Conservation (phyloP, 2,797 vertebrate species). For the Epinephelus malabaricus region DNA sequence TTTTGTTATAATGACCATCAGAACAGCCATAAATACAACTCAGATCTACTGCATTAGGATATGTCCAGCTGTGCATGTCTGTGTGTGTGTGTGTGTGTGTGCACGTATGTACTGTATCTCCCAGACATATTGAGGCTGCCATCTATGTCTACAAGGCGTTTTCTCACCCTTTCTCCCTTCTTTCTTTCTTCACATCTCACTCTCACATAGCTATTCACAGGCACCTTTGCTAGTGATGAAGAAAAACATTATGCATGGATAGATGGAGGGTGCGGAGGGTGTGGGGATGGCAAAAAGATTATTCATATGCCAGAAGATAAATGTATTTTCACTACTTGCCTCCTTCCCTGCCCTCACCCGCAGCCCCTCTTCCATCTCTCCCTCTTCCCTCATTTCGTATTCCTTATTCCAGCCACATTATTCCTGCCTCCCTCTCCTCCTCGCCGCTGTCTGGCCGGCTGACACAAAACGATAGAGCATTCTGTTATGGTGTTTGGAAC, state of each 20-base stretch:
- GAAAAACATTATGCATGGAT: constrained; percentile 69
- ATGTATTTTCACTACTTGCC: constrained; percentile 70
- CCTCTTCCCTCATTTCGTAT: constrained; percentile 63
- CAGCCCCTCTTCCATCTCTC: constrained; percentile 37
- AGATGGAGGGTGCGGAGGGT: neutral
- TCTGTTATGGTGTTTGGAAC: constrained; percentile 72
- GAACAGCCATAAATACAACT: constrained; percentile 59
- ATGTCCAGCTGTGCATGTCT: constrained; percentile 38
- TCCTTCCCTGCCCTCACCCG: constrained; percentile 47
- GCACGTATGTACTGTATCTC: constrained; percentile 6
- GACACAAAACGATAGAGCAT: constrained; percentile 70
- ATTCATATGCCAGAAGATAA: constrained; percentile 71
- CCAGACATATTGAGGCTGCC: constrained; percentile 49
- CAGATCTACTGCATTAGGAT: constrained; percentile 31
- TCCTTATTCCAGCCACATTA: constrained; percentile 67
- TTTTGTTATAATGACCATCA: constrained; percentile 58
- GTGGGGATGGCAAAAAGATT: constrained; percentile 59
- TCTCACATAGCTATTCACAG: constrained; percentile 52
- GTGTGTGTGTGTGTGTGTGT: neutral
- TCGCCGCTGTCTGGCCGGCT: constrained; percentile 65
- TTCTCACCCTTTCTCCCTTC: constrained; percentile 8
- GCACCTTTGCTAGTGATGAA: constrained; percentile 67
- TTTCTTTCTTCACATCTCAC: constrained; percentile 30
- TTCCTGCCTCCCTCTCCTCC: constrained; percentile 58
- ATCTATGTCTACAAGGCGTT: constrained; percentile 37